Conservation (phyloP, 2,797 vertebrate species). For the Propithecus perrieri region DNA sequence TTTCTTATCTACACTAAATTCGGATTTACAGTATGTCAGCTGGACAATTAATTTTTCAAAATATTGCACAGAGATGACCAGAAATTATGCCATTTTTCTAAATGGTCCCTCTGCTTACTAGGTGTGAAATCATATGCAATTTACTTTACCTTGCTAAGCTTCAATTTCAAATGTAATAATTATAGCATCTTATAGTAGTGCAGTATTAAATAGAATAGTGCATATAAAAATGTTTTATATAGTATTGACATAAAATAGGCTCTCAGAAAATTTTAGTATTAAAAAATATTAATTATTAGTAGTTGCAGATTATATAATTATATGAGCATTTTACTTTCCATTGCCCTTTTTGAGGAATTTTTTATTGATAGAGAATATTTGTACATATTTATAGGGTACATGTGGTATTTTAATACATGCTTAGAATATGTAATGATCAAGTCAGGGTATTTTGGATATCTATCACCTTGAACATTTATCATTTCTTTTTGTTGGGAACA, state of each 20-base stretch:
- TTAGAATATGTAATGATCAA: neutral
- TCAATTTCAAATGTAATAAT: neutral
- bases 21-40: neutral
- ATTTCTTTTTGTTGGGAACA: neutral
- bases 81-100: neutral
- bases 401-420: neutral
- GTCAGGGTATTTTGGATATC: neutral
- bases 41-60: neutral
- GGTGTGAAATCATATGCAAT: neutral
- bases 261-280: slow-evolving; percentile 30
- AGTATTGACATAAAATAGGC: neutral
- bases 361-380: neutral
- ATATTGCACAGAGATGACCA: neutral
- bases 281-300: slow-evolving; percentile 8
- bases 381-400: neutral
- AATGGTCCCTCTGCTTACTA: neutral
- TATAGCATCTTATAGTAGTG: neutral
- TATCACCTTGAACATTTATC: neutral
- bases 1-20: neutral
- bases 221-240: neutral
- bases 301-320: neutral
- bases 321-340: neutral
- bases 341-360: neutral
- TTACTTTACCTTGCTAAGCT: neutral
- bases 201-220: neutral